Conservation (phyloP, 2,113 vertebrate species). For the Gymnogyps californianus region DNA sequence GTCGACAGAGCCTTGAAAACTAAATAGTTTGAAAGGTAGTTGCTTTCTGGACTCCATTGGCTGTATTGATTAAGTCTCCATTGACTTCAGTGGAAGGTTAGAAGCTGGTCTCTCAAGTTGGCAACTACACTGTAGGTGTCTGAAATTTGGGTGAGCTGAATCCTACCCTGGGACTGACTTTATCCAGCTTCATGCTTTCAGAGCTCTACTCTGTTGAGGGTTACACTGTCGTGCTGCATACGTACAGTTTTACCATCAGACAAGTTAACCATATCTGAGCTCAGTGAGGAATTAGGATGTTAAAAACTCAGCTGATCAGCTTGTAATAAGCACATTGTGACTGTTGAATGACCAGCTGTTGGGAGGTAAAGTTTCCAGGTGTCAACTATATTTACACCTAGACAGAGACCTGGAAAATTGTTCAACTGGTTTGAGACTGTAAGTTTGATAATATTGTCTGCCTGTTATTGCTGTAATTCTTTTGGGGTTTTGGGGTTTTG, state of each 20-base stretch:
- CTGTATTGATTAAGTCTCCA: not conserved
- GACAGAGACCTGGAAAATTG: not conserved
- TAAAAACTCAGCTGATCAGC: not conserved
- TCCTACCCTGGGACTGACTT: not conserved
- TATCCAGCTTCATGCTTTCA: not conserved
- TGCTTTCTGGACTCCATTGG: not conserved
- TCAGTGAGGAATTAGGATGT: not conserved
- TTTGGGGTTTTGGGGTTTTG: not conserved
- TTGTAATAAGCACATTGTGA: not conserved
- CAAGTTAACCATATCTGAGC: not conserved
- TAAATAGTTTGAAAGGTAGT: not conserved
- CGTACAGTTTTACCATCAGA: not conserved
- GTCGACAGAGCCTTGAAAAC: not conserved
- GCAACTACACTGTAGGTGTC: not conserved
- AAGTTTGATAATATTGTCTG: not conserved
- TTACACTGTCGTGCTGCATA: fast-evolving
- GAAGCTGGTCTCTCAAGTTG: not conserved
- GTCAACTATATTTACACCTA: not conserved
- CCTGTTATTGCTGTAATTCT: not conserved
- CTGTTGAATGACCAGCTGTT: not conserved
- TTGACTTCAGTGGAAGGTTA: not conserved
- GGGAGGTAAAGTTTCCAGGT: not conserved
- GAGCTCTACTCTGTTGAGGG: not conserved
- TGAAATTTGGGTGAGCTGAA: not conserved
- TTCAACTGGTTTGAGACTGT: not conserved